Percentiles rank a stretch among this genome's conserved stretches.
Conservation (phyloP, 2,113 vertebrate genomes). For the Phrynocephalus versicolor region DNA sequence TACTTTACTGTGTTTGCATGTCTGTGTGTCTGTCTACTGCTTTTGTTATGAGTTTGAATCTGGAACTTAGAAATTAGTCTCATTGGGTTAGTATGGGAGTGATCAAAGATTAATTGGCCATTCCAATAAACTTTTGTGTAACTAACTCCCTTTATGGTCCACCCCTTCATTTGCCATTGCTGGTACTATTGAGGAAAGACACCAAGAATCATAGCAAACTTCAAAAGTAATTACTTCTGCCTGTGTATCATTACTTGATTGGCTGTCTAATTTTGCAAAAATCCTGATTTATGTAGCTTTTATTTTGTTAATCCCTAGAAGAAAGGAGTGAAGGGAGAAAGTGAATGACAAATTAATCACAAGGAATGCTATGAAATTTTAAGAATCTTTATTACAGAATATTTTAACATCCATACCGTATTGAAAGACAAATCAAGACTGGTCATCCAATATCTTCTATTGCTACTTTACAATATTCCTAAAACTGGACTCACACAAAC, state of each 20-base stretch:
- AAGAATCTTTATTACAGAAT: no score
- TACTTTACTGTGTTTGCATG: no score
- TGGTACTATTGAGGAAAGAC: neutral
- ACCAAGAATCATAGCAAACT: neutral
- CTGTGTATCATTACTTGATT: neutral
- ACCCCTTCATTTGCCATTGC: neutral
- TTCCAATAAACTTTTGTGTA: neutral
- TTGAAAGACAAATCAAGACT: neutral
- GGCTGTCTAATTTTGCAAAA: neutral
- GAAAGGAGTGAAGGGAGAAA: neutral
- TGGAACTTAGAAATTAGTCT: no score
- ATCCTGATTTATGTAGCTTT: neutral
- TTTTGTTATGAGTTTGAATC: no score
- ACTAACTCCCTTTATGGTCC: neutral
- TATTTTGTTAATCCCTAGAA: neutral
- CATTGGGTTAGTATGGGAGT: no score
- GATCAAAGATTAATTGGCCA: no score
- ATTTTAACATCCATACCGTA: neutral
- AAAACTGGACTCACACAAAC: neutral
- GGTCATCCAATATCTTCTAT: neutral
- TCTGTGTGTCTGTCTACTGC: no score
- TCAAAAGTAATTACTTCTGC: neutral
- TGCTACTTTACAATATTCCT: neutral
- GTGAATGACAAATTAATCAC: neutral
- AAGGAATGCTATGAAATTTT: neutral